phyloP scores from a whole-genome alignment of 2,888 invertebrate genomes.

The Tyria jacobaeae region DNA sequence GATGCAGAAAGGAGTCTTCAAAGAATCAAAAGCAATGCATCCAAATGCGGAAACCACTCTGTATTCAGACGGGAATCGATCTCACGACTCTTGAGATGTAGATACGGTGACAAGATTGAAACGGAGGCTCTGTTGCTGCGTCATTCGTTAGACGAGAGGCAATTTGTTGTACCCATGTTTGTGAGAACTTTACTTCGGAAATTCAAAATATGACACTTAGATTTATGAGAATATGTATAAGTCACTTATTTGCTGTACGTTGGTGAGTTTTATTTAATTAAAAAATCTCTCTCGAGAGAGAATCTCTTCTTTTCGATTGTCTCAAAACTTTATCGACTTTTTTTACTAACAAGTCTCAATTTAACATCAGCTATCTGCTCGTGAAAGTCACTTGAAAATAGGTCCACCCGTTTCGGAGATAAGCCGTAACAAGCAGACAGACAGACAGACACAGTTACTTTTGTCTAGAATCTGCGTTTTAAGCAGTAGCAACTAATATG shows the following conservation, averaged over 20 bases:
- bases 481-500: too few relatives aligned
- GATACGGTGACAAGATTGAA: conserved; percentile 53
- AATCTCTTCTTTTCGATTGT: too few relatives aligned
- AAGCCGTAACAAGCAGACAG: too few relatives aligned
- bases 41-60: conserved; percentile 48
- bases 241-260: neutral
- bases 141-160: conserved; percentile 23
- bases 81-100: conserved; percentile 58
- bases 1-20: conserved; percentile 29
- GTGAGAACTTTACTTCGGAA: conserved; percentile 7
- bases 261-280: neutral
- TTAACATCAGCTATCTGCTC: too few relatives aligned
- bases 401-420: too few relatives aligned
- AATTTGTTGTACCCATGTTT: conserved; percentile 14
- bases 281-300: too few relatives aligned
- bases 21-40: conserved; percentile 46
- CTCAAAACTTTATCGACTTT: too few relatives aligned
- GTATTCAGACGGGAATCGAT: conserved; percentile 55
- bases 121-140: conserved; percentile 21
- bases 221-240: neutral
- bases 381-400: too few relatives aligned
- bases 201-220: neutral
- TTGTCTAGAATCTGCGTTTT: too few relatives aligned
- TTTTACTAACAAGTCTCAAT: too few relatives aligned
- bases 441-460: too few relatives aligned